Percentiles rank a stretch among this genome's conserved stretches.
These are phyloP conservation scores for Achroia grisella DNA, from an alignment of 1,140 invertebrate genomes.

Conservation along the genomic window DNA sequence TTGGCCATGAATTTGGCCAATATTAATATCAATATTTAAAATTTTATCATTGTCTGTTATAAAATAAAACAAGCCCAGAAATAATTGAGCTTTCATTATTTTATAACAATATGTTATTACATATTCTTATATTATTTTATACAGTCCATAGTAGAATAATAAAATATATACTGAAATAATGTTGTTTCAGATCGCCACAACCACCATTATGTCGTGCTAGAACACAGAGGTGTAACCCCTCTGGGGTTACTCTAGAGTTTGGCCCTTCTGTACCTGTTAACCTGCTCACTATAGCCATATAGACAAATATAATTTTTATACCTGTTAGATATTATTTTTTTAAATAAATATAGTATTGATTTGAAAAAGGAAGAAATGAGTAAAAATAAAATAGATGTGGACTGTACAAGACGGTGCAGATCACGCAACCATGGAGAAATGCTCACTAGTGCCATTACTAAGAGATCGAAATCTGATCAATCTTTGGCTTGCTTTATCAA, in stretches of 20 bases:
- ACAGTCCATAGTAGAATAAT: background rate
- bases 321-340: background rate
- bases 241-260: background rate
- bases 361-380: constrained; percentile 36
- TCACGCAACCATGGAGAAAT: constrained; percentile 77
- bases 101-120: too few relatives aligned
- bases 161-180: constrained; percentile 2
- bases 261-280: background rate
- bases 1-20: too few relatives aligned
- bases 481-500: constrained; percentile 75
- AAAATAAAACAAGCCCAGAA: too few relatives aligned
- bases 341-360: background rate
- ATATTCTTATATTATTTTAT: too few relatives aligned
- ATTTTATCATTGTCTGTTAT: too few relatives aligned
- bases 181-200: constrained; percentile 49
- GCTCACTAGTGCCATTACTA: constrained; percentile 76
- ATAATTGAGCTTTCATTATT: too few relatives aligned
- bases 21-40: too few relatives aligned
- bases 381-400: constrained; percentile 49
- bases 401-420: constrained; percentile 75
- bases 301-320: background rate
- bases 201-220: constrained; percentile 57
- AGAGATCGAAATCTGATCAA: constrained; percentile 72
- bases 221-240: constrained; percentile 1
- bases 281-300: background rate